Evolutionary conservation across 2,797 vertebrate genomes (phyloP).

Genomic region (Ctenopoma multispine): DNA sequence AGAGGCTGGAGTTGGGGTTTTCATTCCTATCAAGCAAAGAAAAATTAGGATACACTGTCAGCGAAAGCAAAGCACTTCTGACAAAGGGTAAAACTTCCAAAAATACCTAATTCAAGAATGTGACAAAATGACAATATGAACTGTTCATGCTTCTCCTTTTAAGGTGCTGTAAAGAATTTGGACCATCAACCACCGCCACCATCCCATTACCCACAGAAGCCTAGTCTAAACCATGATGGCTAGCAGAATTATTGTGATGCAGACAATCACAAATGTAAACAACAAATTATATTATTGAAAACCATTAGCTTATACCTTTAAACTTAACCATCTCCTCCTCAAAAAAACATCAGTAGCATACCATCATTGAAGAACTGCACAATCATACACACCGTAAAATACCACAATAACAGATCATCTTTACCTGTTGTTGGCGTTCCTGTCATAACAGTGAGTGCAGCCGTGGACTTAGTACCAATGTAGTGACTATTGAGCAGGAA

Average conservation of each 20-base stretch:
- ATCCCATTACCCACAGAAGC: too few species aligned
- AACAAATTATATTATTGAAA: neutral
- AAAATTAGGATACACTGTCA: neutral
- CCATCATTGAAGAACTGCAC: neutral
- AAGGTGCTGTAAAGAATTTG: neutral
- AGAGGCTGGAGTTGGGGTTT: conserved; percentile 94
- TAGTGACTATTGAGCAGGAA: conserved; percentile 99
- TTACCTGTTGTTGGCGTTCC: conserved; percentile 96
- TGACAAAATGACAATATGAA: neutral
- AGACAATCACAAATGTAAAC: neutral
- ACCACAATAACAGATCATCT: neutral
- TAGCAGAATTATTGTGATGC: neutral
- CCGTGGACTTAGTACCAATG: conserved; percentile 97
- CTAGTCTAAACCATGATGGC: too few species aligned
- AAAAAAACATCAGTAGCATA: neutral
- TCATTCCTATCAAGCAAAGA: conserved; percentile 86
- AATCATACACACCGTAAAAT: neutral
- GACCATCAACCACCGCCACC: too few species aligned
- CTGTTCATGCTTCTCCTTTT: neutral
- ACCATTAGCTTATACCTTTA: neutral
- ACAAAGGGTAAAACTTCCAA: neutral
- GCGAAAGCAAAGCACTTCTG: neutral
- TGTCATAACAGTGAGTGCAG: conserved; percentile 98
- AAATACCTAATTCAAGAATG: neutral
- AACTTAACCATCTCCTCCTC: neutral